phyloP scores from a whole-genome alignment of 2,888 invertebrate species.

The Cantharis nigra region DNA sequence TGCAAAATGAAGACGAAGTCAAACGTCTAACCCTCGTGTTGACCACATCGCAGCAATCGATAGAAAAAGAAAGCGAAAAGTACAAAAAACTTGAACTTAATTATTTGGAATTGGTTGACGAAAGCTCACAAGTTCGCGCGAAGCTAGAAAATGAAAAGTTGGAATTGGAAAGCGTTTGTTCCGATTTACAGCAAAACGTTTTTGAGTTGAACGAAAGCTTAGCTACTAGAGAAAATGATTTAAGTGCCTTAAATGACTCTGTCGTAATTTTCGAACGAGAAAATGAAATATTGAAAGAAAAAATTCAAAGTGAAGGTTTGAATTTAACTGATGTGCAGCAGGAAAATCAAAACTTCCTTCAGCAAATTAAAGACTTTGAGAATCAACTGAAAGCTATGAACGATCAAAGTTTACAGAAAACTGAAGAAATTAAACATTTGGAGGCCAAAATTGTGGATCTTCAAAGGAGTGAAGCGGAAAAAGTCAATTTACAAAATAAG shows the following conservation, averaged over 20 bases:
- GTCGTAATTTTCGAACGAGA: neutral
- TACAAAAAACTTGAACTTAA: slow-evolving; percentile 45
- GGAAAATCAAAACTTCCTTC: neutral
- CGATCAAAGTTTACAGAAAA: neutral
- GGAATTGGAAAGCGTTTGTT: neutral
- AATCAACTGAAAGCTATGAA: neutral
- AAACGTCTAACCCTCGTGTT: slow-evolving; percentile 40
- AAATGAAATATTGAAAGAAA: neutral
- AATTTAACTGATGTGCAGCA: neutral
- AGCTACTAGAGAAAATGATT: neutral
- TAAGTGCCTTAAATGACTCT: neutral
- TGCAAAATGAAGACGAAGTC: slow-evolving; percentile 57
- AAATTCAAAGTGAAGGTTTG: slow-evolving; percentile 1
- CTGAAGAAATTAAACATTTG: neutral
- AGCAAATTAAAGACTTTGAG: neutral
- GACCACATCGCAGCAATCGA: slow-evolving; percentile 50
- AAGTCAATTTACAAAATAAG: neutral
- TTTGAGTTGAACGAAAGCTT: slow-evolving; percentile 48
- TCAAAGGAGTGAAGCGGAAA: slow-evolving; percentile 29
- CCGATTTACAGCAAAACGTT: neutral
- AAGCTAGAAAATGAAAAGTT: slow-evolving; percentile 39
- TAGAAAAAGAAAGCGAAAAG: slow-evolving; percentile 52
- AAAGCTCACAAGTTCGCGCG: slow-evolving; percentile 49
- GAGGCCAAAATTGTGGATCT: neutral
- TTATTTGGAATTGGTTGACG: slow-evolving; percentile 49